Percentiles rank a stretch among this genome's conserved stretches.
These are phyloP conservation scores for Drosophila sordidula DNA, from an alignment of 2,888 invertebrate genomes.

Conservation along the genomic window DNA sequence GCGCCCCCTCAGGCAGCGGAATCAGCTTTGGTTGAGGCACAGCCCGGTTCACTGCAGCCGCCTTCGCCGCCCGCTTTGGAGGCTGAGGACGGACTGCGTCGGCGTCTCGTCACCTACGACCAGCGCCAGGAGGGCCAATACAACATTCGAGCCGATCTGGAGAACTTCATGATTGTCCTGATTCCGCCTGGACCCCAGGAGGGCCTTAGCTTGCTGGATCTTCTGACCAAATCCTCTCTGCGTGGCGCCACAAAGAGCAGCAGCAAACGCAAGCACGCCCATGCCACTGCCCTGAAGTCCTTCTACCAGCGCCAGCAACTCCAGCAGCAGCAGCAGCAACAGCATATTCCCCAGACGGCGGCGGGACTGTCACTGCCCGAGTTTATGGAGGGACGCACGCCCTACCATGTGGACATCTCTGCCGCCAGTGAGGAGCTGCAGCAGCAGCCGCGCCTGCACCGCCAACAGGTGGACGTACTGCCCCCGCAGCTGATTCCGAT, in stretches of 20 bases:
- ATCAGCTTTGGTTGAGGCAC: conserved; percentile 22
- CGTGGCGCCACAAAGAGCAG: conserved; percentile 58
- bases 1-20: conserved; percentile 47
- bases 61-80: conserved; percentile 40
- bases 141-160: conserved; percentile 90
- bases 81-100: conserved; percentile 52
- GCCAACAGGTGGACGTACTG: conserved; percentile 83
- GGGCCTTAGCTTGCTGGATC: conserved; percentile 76
- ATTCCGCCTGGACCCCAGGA: conserved; percentile 86
- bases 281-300: conserved; percentile 44
- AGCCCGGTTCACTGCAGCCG: conserved; percentile 44
- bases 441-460: conserved; percentile 70
- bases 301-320: conserved; percentile 57
- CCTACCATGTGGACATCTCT: conserved; percentile 89
- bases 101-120: conserved; percentile 85
- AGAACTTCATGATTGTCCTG: conserved; percentile 90
- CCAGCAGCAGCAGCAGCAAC: conserved; percentile 35
- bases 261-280: conserved; percentile 64
- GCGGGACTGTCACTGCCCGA: conserved; percentile 71
- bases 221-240: conserved; percentile 78
- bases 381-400: conserved; percentile 89
- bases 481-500: conserved; percentile 82
- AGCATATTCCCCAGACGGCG: conserved; percentile 21
- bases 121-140: conserved; percentile 92
- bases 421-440: conserved; percentile 74